Evolutionary conservation across 2,113 vertebrate genomes (phyloP).

Genomic region (Podarcis raffonei): DNA sequence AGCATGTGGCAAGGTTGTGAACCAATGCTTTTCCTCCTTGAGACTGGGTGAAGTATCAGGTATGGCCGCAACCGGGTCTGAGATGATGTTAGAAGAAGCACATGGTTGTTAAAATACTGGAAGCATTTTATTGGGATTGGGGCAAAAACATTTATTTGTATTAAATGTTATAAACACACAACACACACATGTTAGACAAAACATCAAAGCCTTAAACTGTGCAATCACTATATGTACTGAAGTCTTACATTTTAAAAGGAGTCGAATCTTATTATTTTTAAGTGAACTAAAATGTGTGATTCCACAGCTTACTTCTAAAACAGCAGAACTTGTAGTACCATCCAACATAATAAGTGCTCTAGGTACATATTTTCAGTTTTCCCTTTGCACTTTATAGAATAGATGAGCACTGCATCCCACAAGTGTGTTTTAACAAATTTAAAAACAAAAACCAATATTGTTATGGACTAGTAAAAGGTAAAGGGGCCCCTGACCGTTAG

Average conservation of each 20-base stretch:
- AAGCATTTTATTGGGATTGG: neutral
- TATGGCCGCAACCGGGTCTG: neutral
- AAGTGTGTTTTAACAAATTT: neutral
- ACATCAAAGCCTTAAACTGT: neutral
- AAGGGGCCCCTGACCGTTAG: too few relatives aligned
- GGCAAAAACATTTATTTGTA: neutral
- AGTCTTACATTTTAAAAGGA: too few relatives aligned
- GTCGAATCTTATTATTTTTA: too few relatives aligned
- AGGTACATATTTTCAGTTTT: neutral
- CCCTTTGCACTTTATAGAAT: neutral
- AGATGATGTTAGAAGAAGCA: neutral
- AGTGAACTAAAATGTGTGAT: neutral
- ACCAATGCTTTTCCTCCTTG: neutral
- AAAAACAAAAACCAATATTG: neutral
- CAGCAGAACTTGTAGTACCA: neutral
- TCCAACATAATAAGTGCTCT: neutral
- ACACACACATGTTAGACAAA: neutral
- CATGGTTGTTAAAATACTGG: neutral
- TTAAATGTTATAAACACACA: too few relatives aligned
- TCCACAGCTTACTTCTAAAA: neutral
- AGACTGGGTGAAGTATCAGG: neutral
- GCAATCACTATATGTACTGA: too few relatives aligned
- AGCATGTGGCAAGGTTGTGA: neutral
- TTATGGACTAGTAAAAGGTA: neutral
- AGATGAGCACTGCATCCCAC: neutral